Evolutionary conservation across 2,113 vertebrate genomes (phyloP).

Genomic region (Boulengeromyrus knoepffleri): DNA sequence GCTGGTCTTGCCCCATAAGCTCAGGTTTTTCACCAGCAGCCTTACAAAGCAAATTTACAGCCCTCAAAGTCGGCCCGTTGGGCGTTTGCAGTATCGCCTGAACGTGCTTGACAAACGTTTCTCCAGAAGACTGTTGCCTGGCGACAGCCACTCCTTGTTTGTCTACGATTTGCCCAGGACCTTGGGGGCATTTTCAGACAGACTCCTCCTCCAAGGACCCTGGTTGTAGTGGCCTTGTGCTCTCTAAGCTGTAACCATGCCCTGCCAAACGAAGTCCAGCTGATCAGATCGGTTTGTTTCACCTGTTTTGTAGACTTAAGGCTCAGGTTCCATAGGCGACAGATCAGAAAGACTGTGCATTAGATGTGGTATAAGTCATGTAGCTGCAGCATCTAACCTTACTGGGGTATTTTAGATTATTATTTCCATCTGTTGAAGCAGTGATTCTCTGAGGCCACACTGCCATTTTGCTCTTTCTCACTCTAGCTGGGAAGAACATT

Average conservation of each 20-base stretch:
- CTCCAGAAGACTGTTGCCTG: slow-evolving; percentile 11
- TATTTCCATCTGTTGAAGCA: not conserved
- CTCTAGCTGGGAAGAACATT: not conserved
- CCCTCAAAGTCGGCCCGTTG: not conserved
- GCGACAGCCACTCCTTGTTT: slow-evolving; percentile 18
- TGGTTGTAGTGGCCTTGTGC: not conserved
- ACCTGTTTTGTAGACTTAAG: not conserved
- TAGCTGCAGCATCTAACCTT: not conserved
- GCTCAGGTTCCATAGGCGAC: not conserved
- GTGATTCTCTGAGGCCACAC: not conserved
- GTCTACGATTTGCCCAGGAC: slow-evolving; percentile 16
- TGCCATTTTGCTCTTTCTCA: not conserved
- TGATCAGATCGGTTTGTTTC: not conserved
- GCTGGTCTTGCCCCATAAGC: not conserved
- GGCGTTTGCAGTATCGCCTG: not conserved
- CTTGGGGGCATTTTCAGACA: slow-evolving; percentile 6
- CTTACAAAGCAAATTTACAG: not conserved
- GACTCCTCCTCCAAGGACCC: slow-evolving; percentile 1
- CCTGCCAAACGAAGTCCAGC: not conserved
- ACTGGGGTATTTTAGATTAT: not conserved
- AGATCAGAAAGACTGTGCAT: not conserved
- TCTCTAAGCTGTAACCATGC: not conserved
- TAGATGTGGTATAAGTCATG: not conserved
- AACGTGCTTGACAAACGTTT: slow-evolving; percentile 9
- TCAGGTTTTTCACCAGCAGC: not conserved